Evolutionary conservation across 2,888 invertebrate species (phyloP), one percentile per base, ranked within the genome.

Genomic region (Blastobasis lacticolella): DNA sequence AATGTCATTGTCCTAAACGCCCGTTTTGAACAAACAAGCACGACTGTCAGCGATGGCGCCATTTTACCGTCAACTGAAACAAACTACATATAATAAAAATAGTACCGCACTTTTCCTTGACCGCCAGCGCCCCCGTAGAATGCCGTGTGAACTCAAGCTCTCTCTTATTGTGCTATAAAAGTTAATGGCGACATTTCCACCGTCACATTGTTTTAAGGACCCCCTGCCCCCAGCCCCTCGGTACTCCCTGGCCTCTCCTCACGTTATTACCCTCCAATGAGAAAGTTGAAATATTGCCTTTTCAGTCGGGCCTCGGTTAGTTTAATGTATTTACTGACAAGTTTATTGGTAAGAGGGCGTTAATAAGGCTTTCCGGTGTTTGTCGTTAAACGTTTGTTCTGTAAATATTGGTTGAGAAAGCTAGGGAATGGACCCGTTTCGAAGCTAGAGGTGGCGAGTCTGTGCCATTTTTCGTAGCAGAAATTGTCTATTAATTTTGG

Each of bases 141-240:
- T 47, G 37, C 38, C 48, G 51, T 55, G 60, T 55, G 55, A 57
- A 61, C 53, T 54, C 51, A 51, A 23, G 59, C 58, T 55, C 61
- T 57, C 59, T 58, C 60, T 70, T 65, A 69, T 68, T 66, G 69
- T 64, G 64, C 58, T 61, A 69, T 79, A 76, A 78, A 79, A 75
- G 68, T 65, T 73, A 72, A 78, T 64, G 69, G 67, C 52, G 56
- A 54, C 70, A 58, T 67, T 69, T 67, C 62, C 68, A 67, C 70
- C 70, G 71, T 73, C 71, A 72, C 69, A 72, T 77, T 78, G 72
- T 78, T 74, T 71, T 65, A 66, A 69, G 67, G 57, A 63, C 61
- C 60, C 57, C 58, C 59, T n/a, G 58, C 70, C 65, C 64, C 64
- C 60, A 61, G 23, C 23, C 23, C 23, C 23, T 23, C 23, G 23